Conservation (phyloP, 2,888 invertebrate species). For the Dasypogon diadema region DNA sequence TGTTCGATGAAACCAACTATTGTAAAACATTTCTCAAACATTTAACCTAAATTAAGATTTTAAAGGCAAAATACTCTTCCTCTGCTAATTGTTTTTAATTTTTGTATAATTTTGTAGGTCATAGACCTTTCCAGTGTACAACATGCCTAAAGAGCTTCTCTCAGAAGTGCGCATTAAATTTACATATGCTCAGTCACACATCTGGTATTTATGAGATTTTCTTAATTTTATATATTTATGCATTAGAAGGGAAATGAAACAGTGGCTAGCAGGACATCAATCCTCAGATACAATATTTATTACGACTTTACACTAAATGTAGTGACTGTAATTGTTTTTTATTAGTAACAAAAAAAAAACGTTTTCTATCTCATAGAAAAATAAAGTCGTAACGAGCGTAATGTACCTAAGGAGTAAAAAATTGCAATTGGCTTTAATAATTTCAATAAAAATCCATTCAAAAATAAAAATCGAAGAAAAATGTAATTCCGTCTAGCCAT, state of each 20-base stretch:
- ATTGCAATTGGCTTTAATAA: neutral
- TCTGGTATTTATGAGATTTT: conserved; percentile 56
- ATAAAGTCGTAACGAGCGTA: too few relatives aligned
- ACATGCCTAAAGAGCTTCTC: conserved; percentile 73
- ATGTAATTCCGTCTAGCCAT: conserved; percentile 10
- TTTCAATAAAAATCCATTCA: neutral
- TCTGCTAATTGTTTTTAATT: conserved; percentile 50
- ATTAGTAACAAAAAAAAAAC: too few relatives aligned
- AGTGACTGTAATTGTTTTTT: too few relatives aligned
- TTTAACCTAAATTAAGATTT: neutral
- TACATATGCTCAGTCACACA: conserved; percentile 73
- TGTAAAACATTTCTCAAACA: neutral
- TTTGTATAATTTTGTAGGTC: conserved; percentile 59
- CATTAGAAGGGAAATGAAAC: conserved; percentile 39
- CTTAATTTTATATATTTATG: conserved; percentile 21
- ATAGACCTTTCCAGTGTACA: conserved; percentile 73
- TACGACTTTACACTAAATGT: too few relatives aligned
- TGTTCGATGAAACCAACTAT: too few relatives aligned
- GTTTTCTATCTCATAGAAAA: too few relatives aligned
- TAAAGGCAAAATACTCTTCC: conserved; percentile 34
- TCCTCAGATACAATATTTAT: too few relatives aligned
- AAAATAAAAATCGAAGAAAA: neutral
- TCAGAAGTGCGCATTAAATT: conserved; percentile 73
- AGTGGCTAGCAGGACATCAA: conserved; percentile 19
- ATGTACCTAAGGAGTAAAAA: neutral